Base-by-base conservation (phyloP, 2,797 vertebrate genomes). In the Paratrypauchen microcephalus region DNA sequence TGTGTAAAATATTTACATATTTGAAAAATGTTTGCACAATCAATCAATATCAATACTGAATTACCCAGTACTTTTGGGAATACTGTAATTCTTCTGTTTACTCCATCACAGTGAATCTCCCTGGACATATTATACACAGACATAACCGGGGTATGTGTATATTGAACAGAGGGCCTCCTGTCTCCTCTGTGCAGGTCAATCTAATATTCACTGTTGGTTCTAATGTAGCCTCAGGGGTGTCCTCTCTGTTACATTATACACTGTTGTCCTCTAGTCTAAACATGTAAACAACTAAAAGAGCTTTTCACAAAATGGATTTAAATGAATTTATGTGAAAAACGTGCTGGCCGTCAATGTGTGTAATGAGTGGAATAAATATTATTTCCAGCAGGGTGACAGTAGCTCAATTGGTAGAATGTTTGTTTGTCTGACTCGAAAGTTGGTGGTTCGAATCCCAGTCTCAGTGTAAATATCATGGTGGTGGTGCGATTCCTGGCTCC, bases 171-270 rank as follows among this genome's bases (percentile, higher is more conserved):
- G 70, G 66, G 80, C 69, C 74, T 85, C 80, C 66, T 83, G 82
- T 85, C 76, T 78, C 61, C 50, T 77, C 86, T 74, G 83, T 73
- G 73, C 77, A 62, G 81, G 83, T 87, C 82, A 85, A 83, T 83
- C 87, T 78, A 79, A 77, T 45, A 45, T 82, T 82, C 67, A 71
- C 75, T 24, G 81, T 76, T 66, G 48, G 87, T 88, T 84, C 68
- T 76, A 68, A 68, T 75, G 70, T 65, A 6, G 28, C 70, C 88
- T 77, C 67, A 72, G 30, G 78, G 83, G 82, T 83, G 78, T 69
- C 18, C 78, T 78, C 77, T 84, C 84, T 86, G 77, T 76, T 77
- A 80, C 68, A 84, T 87, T 84, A 83, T 87, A 89, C 79, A 87
- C 47, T 19, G 18, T 19, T 84, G 82, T 83, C 81, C 76, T 66